Evolutionary conservation across 37 sponge, comb jelly and placozoan species (phyloP).

Genomic region (Beroe ovata): DNA sequence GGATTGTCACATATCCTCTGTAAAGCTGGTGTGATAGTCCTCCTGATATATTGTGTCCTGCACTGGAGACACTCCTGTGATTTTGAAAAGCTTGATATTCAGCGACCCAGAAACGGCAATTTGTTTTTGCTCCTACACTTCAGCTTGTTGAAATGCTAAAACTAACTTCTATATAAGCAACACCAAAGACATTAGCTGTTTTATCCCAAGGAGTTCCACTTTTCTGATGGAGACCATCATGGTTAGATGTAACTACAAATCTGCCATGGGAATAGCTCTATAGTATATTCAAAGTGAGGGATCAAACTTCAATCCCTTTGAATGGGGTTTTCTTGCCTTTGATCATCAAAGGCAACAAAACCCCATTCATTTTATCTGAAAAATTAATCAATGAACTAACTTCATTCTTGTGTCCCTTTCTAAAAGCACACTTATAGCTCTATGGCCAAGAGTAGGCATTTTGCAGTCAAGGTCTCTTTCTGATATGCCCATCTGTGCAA

Average conservation of each 20-base stretch:
- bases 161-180: constrained; percentile 66
- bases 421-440: constrained; percentile 43
- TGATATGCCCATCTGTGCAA: constrained; percentile 68
- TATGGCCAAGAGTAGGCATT: constrained; percentile 64
- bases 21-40: constrained; percentile 56
- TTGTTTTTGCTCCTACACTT: too few species aligned
- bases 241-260: constrained; percentile 70
- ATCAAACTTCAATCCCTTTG: too few species aligned
- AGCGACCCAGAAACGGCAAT: too few species aligned
- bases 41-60: constrained; percentile 35
- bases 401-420: constrained; percentile 18
- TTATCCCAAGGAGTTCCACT: constrained; percentile 59
- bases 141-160: too few species aligned
- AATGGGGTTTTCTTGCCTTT: too few species aligned
- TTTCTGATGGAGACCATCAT: constrained; percentile 70
- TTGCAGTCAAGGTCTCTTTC: constrained; percentile 68
- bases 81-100: too few species aligned
- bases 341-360: too few species aligned
- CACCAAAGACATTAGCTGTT: constrained; percentile 69
- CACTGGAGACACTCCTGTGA: constrained; percentile 66
- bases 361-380: too few species aligned
- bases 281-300: too few species aligned
- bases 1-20: constrained; percentile 46
- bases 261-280: not conserved
- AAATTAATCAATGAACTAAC: too few species aligned